Evolutionary conservation across 2,888 invertebrate genomes (phyloP).

Genomic region (Fragum sueziense): DNA sequence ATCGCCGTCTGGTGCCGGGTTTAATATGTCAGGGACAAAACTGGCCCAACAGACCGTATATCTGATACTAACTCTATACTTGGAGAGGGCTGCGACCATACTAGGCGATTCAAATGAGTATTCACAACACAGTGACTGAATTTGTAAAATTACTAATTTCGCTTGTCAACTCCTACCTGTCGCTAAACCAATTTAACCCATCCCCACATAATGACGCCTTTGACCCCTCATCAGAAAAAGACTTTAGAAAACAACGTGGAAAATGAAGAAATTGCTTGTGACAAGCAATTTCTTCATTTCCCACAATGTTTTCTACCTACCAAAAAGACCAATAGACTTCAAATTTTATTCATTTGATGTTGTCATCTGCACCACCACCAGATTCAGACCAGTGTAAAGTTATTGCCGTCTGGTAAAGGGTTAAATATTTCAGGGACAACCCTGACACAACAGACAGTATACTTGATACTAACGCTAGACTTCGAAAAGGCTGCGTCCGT

Average conservation of each 20-base stretch:
- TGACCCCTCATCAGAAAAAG: neutral
- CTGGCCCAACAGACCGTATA: conserved; percentile 16
- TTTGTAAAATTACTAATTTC: too few relatives aligned
- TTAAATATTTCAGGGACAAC: neutral
- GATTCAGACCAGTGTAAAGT: too few relatives aligned
- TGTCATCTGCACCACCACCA: too few relatives aligned
- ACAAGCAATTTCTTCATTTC: neutral
- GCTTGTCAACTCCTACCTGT: too few relatives aligned
- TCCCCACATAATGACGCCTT: neutral
- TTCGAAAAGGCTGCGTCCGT: neutral
- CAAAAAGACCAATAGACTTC: too few relatives aligned
- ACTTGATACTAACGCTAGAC: neutral
- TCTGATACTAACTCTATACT: conserved; percentile 12
- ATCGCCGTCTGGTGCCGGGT: too few relatives aligned
- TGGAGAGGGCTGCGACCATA: neutral
- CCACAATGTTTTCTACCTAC: neutral
- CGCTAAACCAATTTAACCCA: too few relatives aligned
- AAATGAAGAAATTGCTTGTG: neutral
- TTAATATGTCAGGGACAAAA: conserved; percentile 16
- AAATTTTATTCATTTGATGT: too few relatives aligned
- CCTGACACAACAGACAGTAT: neutral
- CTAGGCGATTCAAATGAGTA: too few relatives aligned
- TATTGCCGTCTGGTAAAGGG: neutral
- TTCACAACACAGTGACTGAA: too few relatives aligned
- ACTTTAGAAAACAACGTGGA: neutral